Conservation (phyloP, 2,888 invertebrate species). For the Ditylenchus weischeri region DNA sequence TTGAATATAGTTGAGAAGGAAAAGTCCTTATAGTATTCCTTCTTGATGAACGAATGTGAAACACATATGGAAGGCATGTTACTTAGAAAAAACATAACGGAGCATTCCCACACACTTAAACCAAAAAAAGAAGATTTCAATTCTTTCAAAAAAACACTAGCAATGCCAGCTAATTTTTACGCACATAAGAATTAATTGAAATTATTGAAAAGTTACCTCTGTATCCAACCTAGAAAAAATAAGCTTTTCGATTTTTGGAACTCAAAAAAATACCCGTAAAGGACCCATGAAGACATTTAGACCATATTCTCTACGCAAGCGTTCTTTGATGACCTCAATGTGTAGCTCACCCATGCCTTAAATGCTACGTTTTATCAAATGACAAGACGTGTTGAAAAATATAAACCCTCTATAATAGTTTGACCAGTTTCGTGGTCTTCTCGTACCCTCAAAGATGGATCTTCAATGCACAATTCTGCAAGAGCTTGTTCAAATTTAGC, state of each 20-base stretch:
- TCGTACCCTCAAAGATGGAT: conserved; percentile 51
- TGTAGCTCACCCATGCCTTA: conserved; percentile 77
- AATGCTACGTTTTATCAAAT: not conserved
- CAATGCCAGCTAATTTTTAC: too few species aligned
- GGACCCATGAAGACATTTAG: conserved; percentile 85
- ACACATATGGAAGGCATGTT: too few species aligned
- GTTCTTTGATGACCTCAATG: conserved; percentile 72
- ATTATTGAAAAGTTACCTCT: not conserved
- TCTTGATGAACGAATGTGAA: too few species aligned
- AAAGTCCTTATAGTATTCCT: too few species aligned
- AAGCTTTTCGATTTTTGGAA: too few species aligned
- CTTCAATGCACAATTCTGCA: conserved; percentile 42
- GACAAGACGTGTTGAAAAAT: too few species aligned
- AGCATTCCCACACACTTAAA: too few species aligned
- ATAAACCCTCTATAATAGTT: conserved; percentile 64
- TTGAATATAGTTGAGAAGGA: too few species aligned
- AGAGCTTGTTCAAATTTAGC: conserved; percentile 49
- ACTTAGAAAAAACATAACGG: too few species aligned
- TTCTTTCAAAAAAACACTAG: too few species aligned
- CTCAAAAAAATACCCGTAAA: conserved; percentile 70
- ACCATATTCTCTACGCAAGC: conserved; percentile 75
- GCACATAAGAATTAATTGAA: not conserved
- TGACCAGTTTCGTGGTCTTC: conserved; percentile 64
- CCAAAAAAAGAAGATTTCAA: too few species aligned
- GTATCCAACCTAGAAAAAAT: too few species aligned